These are phyloP conservation scores for Ascidia mentula DNA, from an alignment of 23 tunicate genomes.

Conservation along the genomic window DNA sequence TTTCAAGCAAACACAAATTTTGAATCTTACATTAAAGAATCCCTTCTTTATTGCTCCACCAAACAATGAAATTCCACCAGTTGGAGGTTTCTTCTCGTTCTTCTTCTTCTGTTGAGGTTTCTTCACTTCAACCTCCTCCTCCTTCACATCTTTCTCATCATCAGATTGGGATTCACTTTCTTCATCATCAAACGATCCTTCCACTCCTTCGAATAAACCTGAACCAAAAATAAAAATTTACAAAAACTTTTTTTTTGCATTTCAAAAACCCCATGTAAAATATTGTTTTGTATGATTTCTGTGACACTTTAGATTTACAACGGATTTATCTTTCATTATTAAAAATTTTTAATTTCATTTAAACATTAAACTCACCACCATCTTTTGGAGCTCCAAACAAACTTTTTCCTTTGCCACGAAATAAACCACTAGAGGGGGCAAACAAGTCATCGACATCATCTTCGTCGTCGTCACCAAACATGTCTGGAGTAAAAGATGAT, in stretches of 20 bases:
- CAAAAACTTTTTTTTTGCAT: too few species aligned
- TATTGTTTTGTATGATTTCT: too few species aligned
- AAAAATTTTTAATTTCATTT: constrained; percentile 5
- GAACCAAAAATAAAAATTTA: neutral
- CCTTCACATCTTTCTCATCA: constrained; percentile 40
- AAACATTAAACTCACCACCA: neutral
- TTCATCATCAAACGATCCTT: constrained; percentile 35
- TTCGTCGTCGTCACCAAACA: constrained; percentile 50
- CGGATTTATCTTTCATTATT: neutral
- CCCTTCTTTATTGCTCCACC: constrained; percentile 87
- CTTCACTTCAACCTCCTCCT: neutral
- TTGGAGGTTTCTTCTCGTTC: constrained; percentile 26
- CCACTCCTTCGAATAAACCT: constrained; percentile 82
- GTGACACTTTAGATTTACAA: too few species aligned
- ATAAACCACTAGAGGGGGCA: constrained; percentile 56
- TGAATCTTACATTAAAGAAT: constrained; percentile 64
- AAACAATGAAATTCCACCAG: constrained; percentile 77
- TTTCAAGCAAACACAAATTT: too few species aligned
- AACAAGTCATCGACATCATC: constrained; percentile 66
- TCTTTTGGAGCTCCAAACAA: constrained; percentile 60
- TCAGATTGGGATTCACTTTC: constrained; percentile 18
- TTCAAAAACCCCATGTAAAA: too few species aligned
- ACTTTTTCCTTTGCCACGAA: constrained; percentile 59
- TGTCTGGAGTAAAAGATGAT: too few species aligned
- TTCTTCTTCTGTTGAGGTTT: constrained; percentile 34